A percentile compares a stretch with the other conserved stretches of the same genome.
Evolutionary conservation across 2,888 invertebrate species (phyloP).

Genomic region (Drosophila putrida): DNA sequence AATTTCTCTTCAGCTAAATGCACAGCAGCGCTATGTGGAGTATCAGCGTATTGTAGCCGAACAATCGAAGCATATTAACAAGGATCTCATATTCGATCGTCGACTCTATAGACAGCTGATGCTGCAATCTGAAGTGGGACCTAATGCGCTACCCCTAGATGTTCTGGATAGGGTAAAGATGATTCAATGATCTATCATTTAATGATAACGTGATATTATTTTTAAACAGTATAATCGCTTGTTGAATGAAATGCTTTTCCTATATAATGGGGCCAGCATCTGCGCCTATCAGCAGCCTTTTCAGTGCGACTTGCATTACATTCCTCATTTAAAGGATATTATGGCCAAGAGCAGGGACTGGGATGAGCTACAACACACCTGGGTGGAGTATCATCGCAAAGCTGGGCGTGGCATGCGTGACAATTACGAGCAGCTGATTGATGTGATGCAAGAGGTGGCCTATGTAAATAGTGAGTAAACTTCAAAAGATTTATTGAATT

Average conservation of each 20-base stretch:
- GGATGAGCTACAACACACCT: slow-evolving; percentile 94
- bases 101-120: slow-evolving; percentile 90
- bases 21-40: slow-evolving; percentile 92
- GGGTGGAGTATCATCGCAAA: slow-evolving; percentile 96
- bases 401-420: slow-evolving; percentile 93
- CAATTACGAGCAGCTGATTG: slow-evolving; percentile 92
- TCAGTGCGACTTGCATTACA: slow-evolving; percentile 92
- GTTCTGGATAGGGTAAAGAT: slow-evolving; percentile 91
- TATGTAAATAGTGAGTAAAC: slow-evolving; percentile 90
- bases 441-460: slow-evolving; percentile 93
- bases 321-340: slow-evolving; percentile 91
- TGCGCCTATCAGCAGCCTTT: slow-evolving; percentile 94
- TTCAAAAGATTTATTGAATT: background rate
- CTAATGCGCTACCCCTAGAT: slow-evolving; percentile 93
- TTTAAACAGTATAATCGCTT: slow-evolving; percentile 90
- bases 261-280: slow-evolving; percentile 93
- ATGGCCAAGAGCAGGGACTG: slow-evolving; percentile 94
- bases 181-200: background rate
- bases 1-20: slow-evolving; percentile 88
- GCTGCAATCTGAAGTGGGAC: slow-evolving; percentile 92
- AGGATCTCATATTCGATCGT: slow-evolving; percentile 89
- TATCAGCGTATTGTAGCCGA: slow-evolving; percentile 93
- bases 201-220: background rate
- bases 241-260: slow-evolving; percentile 94
- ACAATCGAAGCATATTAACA: slow-evolving; percentile 90